These are phyloP conservation scores for Catostomus latipinnis DNA, from an alignment of 2,797 vertebrate species.

Conservation along the genomic window DNA sequence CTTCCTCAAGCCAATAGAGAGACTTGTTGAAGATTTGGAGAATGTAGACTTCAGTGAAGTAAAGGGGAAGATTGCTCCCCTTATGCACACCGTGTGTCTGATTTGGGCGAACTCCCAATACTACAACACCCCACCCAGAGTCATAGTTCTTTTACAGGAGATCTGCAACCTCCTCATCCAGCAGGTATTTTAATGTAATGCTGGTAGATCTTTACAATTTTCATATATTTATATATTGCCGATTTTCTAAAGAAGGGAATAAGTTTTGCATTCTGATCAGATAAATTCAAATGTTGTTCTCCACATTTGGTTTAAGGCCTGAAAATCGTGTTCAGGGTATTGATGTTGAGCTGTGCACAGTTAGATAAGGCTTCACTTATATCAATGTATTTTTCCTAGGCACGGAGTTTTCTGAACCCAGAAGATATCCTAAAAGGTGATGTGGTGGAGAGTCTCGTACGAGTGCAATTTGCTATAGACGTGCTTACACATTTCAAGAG, in stretches of 20 bases:
- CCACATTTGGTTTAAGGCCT: too few species aligned
- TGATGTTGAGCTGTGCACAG: background rate
- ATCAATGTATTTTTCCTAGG: slow-evolving; percentile 71
- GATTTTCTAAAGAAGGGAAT: background rate
- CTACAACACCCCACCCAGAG: slow-evolving; percentile 79
- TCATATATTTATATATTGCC: background rate
- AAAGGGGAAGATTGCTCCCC: slow-evolving; percentile 74
- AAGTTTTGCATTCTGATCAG: background rate
- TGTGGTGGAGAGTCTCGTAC: slow-evolving; percentile 81
- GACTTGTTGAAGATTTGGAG: slow-evolving; percentile 81
- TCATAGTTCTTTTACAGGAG: slow-evolving; percentile 89
- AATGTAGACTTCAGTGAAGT: slow-evolving; percentile 80
- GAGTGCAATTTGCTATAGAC: slow-evolving; percentile 77
- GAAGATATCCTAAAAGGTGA: slow-evolving; percentile 93
- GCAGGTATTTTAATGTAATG: slow-evolving; percentile 71
- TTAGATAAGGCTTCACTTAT: background rate
- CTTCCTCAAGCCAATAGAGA: slow-evolving; percentile 82
- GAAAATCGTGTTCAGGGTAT: background rate
- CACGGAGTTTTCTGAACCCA: slow-evolving; percentile 79
- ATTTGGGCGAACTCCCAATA: slow-evolving; percentile 86
- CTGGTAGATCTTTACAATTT: background rate
- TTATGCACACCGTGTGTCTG: slow-evolving; percentile 89
- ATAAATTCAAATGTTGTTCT: too few species aligned
- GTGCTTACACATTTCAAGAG: slow-evolving; percentile 80
- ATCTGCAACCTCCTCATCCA: slow-evolving; percentile 92